A percentile compares a stretch with the other conserved stretches of the same genome.
Conservation (phyloP, 1,140 invertebrate species). For the Papilio dardanus region DNA sequence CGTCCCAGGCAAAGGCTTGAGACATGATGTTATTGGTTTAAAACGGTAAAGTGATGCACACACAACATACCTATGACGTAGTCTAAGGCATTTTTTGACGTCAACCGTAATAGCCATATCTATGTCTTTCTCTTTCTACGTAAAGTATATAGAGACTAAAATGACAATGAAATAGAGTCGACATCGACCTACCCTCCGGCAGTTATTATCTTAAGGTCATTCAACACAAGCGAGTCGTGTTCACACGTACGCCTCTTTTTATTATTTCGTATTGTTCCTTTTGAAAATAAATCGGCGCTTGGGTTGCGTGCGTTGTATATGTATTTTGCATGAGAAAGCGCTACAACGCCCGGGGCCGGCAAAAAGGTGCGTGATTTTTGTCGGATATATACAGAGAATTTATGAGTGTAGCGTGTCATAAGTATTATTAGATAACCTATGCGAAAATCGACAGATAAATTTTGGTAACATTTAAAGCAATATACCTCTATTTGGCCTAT, state of each 20-base stretch:
- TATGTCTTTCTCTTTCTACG: too few species aligned
- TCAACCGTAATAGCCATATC: too few species aligned
- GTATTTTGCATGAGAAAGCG: conserved; percentile 75
- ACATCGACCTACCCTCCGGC: conserved; percentile 38
- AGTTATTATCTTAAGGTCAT: conserved; percentile 65
- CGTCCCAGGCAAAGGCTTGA: too few species aligned
- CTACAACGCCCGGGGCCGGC: conserved; percentile 52
- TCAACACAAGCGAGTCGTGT: conserved; percentile 54
- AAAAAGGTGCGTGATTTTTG: conserved; percentile 74
- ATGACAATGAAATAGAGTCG: conserved; percentile 56
- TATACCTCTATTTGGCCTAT: neutral
- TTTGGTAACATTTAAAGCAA: neutral
- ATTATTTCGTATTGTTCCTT: conserved; percentile 73
- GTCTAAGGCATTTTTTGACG: too few species aligned
- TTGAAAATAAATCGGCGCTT: conserved; percentile 65
- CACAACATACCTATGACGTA: too few species aligned
- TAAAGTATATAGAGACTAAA: neutral
- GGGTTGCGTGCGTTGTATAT: conserved; percentile 68
- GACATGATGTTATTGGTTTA: too few species aligned
- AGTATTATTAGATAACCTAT: conserved; percentile 49
- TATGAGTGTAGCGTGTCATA: conserved; percentile 52
- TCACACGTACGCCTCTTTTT: conserved; percentile 66
- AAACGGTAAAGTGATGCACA: too few species aligned
- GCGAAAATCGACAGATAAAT: neutral
- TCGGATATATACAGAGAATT: conserved; percentile 57